Evolutionary conservation across 2,113 vertebrate genomes (phyloP).

Genomic region (Anthoscopus minutus): DNA sequence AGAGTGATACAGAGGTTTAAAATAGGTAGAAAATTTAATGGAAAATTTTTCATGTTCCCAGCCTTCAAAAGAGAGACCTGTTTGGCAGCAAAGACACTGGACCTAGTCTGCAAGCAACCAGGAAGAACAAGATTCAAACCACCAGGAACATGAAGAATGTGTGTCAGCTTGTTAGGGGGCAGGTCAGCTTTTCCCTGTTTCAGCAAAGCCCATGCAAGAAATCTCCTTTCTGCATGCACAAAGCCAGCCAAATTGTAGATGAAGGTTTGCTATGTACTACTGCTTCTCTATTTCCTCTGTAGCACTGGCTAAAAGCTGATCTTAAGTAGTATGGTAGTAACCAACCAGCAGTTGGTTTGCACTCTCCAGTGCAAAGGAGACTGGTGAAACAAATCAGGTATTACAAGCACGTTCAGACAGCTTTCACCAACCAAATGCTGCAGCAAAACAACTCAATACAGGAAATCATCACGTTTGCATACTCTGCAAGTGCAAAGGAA

Average conservation of each 20-base stretch:
- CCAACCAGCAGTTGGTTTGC: neutral
- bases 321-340: neutral
- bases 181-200: neutral
- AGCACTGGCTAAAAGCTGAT: neutral
- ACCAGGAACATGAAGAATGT: neutral
- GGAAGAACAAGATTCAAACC: neutral
- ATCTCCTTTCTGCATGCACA: rapidly evolving
- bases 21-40: neutral
- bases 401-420: neutral
- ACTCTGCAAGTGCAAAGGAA: neutral
- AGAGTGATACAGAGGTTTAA: neutral
- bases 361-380: neutral
- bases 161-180: neutral
- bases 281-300: neutral
- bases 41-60: neutral
- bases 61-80: neutral
- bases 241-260: neutral
- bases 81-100: neutral
- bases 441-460: neutral
- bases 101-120: neutral
- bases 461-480: neutral
- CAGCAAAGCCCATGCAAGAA: neutral
- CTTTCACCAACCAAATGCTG: neutral
- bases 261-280: neutral
- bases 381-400: neutral